Evolutionary conservation across 2,888 invertebrate genomes (phyloP), one percentile per base, ranked within the genome.

Genomic region (Heliconius erato): DNA sequence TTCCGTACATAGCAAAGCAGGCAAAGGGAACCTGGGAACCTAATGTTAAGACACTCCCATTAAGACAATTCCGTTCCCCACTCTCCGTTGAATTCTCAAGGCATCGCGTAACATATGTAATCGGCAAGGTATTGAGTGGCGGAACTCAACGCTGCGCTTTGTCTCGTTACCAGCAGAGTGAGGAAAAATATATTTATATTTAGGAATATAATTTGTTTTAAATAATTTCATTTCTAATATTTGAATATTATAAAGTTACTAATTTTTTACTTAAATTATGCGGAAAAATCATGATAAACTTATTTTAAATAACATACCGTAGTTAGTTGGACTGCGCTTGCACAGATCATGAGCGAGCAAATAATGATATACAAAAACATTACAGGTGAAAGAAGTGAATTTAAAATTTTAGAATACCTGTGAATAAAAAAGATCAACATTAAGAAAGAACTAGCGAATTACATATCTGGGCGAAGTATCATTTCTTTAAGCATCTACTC

Each of bases 331-430:
- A 93, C 90, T 67, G 94, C 96, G 84, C 94, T 93, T 0, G 95
- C 92, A 84, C 95, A 96, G 71, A 96, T 92, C 95, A 96, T 96
- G 0, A 96, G 86, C 0, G 96, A 95, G 80, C 96, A 96, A 68
- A 96, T 94, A 11, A 95, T 89, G 0, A 96, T 92, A 85, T 96
- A 95, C 63, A 94, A 26, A 86, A 96, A 95, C 94, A 96, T 92
- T 0, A 95, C 93, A 0, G 96, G 96, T 16, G 95, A 95, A 3
- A 95, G 85, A 32, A 96, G 84, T 0, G 90, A 90, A 84, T 95
- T 93, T 0, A 96, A 84, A 26, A 92, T 85, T 81, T 91, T 88
- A 0, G 92, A 89, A 86, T 91, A 92, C 80, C 96, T 96, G 89
- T 69, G 92, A 93, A 82, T n/a, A 85, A 85, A 68, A 23, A 16